Evolutionary conservation across 2,797 vertebrate genomes (phyloP), one percentile per base, ranked within the genome.

Genomic region (Sebastes itinus): DNA sequence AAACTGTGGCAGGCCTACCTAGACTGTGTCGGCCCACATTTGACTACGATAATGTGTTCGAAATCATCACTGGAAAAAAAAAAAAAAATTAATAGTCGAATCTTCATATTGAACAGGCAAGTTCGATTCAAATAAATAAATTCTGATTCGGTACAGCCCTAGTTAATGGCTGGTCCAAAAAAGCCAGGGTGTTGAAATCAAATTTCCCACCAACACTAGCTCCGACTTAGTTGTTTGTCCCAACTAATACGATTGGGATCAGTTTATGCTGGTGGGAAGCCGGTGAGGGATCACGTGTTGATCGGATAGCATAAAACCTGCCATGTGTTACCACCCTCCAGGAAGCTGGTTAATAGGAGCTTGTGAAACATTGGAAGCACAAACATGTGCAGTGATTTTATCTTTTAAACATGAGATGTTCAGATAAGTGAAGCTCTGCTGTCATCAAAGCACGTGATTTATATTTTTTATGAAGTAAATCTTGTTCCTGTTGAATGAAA

Each of bases 371-470:
- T 0, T 22, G 32, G 6, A 25, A 42, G 8, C 33, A 42, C 1
- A 59, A 66, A 66, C 11, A 3, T 49, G 46, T 52, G 46, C 4
- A 52, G 18, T 52, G 20, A 52, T 68, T 18, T 49, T 2, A 38
- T 42, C 2, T 69, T 69, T 22, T n/a, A 52, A 10, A 1, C 0
- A 4, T 6, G 22, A 56, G 20, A 66, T 64, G 88, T 88, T 88
- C 89, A 87, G 83, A 87, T 73, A 0, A 77, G 83, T 88, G 83
- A 80, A 33, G 63, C 33, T 72, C 66, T 52, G 25, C 30, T 76
- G 65, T 42, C 42, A 0, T 20, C 13, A 74, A 25, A 18, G 23
- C 75, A 60, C 14, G 11, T 52, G 12, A 28, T 23, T 22, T 22
- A 14, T 79, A 16, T 25, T 42, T 54, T 23, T 23, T 68, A 52